These are phyloP conservation scores for Nixonia krombeini DNA, from an alignment of 1,140 invertebrate genomes.

Conservation along the genomic window DNA sequence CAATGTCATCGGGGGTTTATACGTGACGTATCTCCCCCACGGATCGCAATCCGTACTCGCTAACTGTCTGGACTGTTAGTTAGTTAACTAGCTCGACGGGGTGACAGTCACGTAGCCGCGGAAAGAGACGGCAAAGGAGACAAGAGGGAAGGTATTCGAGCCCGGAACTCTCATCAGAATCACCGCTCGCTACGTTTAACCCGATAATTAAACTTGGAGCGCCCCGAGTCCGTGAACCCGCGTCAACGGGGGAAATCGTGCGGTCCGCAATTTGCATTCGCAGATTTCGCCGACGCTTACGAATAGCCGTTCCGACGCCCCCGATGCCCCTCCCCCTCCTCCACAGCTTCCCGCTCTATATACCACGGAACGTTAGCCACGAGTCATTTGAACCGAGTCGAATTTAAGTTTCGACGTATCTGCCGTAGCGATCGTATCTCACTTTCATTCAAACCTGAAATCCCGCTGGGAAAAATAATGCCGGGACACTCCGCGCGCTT, in stretches of 20 bases:
- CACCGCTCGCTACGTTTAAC: constrained; percentile 71
- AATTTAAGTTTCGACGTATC: neutral
- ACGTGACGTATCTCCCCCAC: constrained; percentile 71
- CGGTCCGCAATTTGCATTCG: constrained; percentile 65
- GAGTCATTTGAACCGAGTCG: constrained; percentile 15
- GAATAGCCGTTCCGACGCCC: constrained; percentile 31
- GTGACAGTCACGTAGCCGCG: constrained; percentile 68
- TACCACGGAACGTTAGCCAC: constrained; percentile 15
- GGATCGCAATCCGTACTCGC: constrained; percentile 66
- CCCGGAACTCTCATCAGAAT: constrained; percentile 72
- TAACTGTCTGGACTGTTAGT: constrained; percentile 70
- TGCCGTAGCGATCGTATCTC: no score
- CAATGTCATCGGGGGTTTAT: constrained; percentile 70
- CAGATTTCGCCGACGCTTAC: constrained; percentile 57
- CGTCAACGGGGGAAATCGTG: constrained; percentile 65
- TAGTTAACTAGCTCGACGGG: constrained; percentile 70
- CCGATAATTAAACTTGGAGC: constrained; percentile 69
- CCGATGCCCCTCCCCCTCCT: no score
- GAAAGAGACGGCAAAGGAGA: constrained; percentile 47
- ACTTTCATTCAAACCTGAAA: no score
- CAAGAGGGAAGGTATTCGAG: constrained; percentile 62
- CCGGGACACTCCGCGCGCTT: no score
- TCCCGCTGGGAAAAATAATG: no score
- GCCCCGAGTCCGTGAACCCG: constrained; percentile 46
- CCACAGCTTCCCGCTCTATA: constrained; percentile 9